Evolutionary conservation across 1,140 invertebrate genomes (phyloP), one percentile per base, ranked within the genome.

Genomic region (Panagrolaimus sp.): DNA sequence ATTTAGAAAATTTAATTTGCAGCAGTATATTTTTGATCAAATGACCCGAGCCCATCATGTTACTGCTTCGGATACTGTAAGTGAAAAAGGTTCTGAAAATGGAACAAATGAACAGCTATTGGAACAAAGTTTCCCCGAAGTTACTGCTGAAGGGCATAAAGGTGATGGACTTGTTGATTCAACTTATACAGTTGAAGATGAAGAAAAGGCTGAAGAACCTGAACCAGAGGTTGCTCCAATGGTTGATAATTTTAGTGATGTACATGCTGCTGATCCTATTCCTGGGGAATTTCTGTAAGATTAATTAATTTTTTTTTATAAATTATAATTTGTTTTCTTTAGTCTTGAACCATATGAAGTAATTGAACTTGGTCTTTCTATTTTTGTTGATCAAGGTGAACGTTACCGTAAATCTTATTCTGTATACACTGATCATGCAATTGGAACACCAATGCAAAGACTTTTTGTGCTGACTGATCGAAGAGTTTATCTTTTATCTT

Each of bases 361-460:
- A 21, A 58, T 58, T 21, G 52, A 58, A 58, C 52, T 58, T 58
- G 52, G 52, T 2, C 28, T 58, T 26, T 58, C 52, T n/a, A 58
- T 58, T 28, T 58, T 58, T 17, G 52, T 58, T 28, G 52, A 58
- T 17, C 52, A 58, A 17, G 52, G 52, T 28, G 52, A 58, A 21
- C 52, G 52, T 4, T 58, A 58, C 28, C 52, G 52, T 12, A 58
- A 58, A 17, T 58, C 21, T 28, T 58, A 58, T 28, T 26, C 28
- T 28, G 52, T 58, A 12, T 58, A 58, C 8, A 58, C 52, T 3
- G 52, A 28, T 58, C 52, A 58, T 58, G 52, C 52, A n/a, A 28
- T 58, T 28, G 52, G 52, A 0, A 12, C 14, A 26, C 52, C 52
- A 4, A 8, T 58, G 52, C 52, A 58, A 58, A 12, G 52, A 12